phyloP scores from a whole-genome alignment of 2,888 invertebrate genomes.

The Hyposoter dolosus region DNA sequence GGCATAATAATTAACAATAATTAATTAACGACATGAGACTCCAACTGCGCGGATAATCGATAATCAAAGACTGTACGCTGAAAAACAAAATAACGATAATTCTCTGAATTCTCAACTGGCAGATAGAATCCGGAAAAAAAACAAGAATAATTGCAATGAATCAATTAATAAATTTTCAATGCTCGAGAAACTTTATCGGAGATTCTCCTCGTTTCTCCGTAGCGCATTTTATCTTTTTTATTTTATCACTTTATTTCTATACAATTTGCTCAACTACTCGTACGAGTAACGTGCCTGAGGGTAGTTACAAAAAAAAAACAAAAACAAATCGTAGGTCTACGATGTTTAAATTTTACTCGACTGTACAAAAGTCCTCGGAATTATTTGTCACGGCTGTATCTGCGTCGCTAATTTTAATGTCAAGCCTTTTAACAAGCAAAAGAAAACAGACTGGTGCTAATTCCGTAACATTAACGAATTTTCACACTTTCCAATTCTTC shows the following conservation, averaged over 20 bases:
- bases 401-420: conserved; percentile 25
- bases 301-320: not conserved
- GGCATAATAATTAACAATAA: conserved; percentile 57
- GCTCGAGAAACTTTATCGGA: not conserved
- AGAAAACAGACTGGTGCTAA: conserved; percentile 61
- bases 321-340: conserved; percentile 34
- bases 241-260: not conserved
- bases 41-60: conserved; percentile 28
- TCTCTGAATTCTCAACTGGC: conserved; percentile 20
- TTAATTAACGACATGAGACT: conserved; percentile 19
- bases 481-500: conserved; percentile 74
- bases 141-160: not conserved
- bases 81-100: conserved; percentile 18
- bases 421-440: conserved; percentile 48
- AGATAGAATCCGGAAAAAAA: not conserved
- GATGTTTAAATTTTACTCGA: conserved; percentile 30
- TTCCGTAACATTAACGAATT: conserved; percentile 76
- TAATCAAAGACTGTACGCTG: conserved; percentile 40
- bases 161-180: not conserved
- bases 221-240: conserved; percentile 12
- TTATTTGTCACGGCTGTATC: conserved; percentile 11
- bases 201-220: not conserved
- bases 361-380: conserved; percentile 25
- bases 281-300: conserved; percentile 50
- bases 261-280: conserved; percentile 59